A percentile compares a stretch with the other conserved stretches of the same genome.
phyloP scores from a whole-genome alignment of 2,113 vertebrate species.

The Heteronetta atricapilla region DNA sequence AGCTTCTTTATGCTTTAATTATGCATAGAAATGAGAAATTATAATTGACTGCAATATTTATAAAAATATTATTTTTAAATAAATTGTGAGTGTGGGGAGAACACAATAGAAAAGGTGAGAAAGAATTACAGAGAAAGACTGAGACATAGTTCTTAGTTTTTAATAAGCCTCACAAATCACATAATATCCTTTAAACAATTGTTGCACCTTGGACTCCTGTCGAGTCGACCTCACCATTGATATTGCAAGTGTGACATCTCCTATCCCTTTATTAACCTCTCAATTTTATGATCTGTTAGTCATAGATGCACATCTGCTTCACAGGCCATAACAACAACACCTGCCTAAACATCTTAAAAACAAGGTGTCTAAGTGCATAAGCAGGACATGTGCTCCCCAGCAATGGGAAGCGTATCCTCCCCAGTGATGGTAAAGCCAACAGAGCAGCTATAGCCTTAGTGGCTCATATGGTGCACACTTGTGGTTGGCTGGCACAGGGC shows the following conservation, averaged over 20 bases:
- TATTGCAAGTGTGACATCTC: slow-evolving; percentile 18
- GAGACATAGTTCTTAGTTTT: slow-evolving; percentile 21
- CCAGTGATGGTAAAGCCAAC: neutral
- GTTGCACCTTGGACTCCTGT: slow-evolving; percentile 11
- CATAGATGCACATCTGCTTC: slow-evolving; percentile 61
- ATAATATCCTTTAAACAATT: slow-evolving; percentile 47
- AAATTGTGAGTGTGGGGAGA: neutral
- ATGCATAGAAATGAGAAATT: neutral
- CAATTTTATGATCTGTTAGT: slow-evolving; percentile 71
- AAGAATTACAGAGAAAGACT: neutral
- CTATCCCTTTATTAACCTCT: slow-evolving; percentile 75
- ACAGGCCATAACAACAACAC: slow-evolving; percentile 61
- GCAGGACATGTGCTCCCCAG: neutral
- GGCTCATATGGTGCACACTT: slow-evolving; percentile 2
- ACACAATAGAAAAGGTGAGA: neutral
- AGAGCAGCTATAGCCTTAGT: neutral
- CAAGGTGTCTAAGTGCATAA: neutral
- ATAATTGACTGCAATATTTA: neutral
- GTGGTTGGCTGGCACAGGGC: neutral
- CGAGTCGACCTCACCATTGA: neutral
- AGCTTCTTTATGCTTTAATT: neutral
- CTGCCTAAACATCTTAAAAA: slow-evolving; percentile 51
- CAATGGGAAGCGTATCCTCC: neutral
- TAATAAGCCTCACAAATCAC: slow-evolving; percentile 57
- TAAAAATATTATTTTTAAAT: neutral